phyloP scores from a whole-genome alignment of 2,797 vertebrate species.

The Falco biarmicus region DNA sequence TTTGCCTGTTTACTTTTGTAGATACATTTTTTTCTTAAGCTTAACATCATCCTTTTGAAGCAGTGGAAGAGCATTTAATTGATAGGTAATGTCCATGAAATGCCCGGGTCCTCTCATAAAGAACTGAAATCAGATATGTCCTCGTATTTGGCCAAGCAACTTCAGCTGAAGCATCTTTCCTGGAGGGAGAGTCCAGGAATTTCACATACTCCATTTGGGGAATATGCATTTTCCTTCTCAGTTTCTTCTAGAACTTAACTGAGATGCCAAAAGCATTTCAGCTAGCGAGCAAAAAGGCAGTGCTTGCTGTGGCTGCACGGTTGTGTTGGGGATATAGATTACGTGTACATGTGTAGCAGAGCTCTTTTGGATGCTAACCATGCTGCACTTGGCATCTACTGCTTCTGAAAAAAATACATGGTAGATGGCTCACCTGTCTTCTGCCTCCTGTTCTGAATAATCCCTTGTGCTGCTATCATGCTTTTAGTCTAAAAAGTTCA shows the following conservation, averaged over 20 bases:
- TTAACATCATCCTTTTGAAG: not conserved
- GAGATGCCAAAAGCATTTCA: not conserved
- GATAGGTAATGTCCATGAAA: not conserved
- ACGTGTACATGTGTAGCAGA: accelerated
- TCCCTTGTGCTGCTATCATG: not conserved
- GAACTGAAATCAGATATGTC: not conserved
- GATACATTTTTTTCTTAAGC: not conserved
- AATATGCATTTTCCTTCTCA: not conserved
- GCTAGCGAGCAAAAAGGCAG: accelerated
- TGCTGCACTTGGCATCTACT: not conserved
- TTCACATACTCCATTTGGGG: not conserved
- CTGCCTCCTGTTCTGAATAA: not conserved
- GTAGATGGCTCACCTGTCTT: not conserved
- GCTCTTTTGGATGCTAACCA: not conserved
- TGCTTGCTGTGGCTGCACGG: not conserved
- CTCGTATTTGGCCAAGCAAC: not conserved
- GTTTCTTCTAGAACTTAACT: not conserved
- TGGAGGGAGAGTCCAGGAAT: not conserved
- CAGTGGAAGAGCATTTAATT: not conserved
- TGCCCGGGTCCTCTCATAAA: not conserved
- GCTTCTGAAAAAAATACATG: not conserved
- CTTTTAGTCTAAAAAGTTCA: not conserved
- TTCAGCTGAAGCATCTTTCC: not conserved
- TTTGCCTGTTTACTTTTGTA: not conserved
- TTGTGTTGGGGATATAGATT: not conserved